phyloP scores from a whole-genome alignment of 2,888 invertebrate species.

The Pseudanteris insignis region DNA sequence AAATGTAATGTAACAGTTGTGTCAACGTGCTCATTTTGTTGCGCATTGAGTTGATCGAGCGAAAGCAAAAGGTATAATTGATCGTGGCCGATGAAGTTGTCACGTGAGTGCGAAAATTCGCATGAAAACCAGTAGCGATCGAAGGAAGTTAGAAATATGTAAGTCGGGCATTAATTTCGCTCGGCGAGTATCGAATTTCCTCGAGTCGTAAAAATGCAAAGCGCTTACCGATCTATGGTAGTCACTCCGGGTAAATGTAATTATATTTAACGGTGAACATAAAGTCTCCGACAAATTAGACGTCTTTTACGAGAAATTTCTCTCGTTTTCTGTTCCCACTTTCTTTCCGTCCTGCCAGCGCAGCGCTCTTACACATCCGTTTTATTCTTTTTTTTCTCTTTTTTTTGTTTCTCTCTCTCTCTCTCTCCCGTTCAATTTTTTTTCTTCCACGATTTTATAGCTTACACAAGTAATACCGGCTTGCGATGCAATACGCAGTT shows the following conservation, averaged over 20 bases:
- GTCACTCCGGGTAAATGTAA: slow-evolving; percentile 55
- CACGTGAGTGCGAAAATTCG: slow-evolving; percentile 5
- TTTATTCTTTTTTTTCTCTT: slow-evolving; percentile 11
- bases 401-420: slow-evolving; percentile 23
- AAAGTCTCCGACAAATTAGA: slow-evolving; percentile 54
- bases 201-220: slow-evolving; percentile 48
- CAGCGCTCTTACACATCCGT: neutral
- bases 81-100: neutral
- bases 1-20: too few species aligned
- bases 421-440: slow-evolving; percentile 16
- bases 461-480: slow-evolving; percentile 34
- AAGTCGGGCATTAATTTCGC: slow-evolving; percentile 55
- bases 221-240: slow-evolving; percentile 40
- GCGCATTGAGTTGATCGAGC: neutral
- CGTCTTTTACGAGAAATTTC: slow-evolving; percentile 44
- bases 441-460: neutral
- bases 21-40: too few species aligned
- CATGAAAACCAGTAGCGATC: slow-evolving; percentile 32
- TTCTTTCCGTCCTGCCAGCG: slow-evolving; percentile 21
- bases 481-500: slow-evolving; percentile 34
- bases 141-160: slow-evolving; percentile 21
- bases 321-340: slow-evolving; percentile 27
- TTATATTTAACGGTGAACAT: slow-evolving; percentile 59
- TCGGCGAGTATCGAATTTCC: slow-evolving; percentile 58
- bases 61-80: neutral